Evolutionary conservation across 2,113 vertebrate species (phyloP).

Genomic region (Spheniscus mendiculus): DNA sequence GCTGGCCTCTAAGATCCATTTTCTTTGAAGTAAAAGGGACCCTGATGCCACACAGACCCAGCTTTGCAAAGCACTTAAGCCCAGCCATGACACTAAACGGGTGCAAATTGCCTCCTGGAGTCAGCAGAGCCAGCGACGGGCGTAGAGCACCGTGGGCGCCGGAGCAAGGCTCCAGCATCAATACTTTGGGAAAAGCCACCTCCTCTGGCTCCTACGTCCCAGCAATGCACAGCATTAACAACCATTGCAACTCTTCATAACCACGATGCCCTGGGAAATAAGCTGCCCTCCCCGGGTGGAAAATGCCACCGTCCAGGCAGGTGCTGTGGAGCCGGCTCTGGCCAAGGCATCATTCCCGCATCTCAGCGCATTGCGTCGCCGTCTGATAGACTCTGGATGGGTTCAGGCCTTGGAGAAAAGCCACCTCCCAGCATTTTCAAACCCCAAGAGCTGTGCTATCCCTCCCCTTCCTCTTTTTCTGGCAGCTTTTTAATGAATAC

Average conservation of each 20-base stretch:
- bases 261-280: rapidly evolving
- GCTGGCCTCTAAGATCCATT: rapidly evolving
- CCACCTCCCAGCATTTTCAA: background rate
- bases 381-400: background rate
- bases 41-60: background rate
- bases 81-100: rapidly evolving
- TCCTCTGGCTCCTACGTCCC: background rate
- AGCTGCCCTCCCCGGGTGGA: background rate
- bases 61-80: background rate
- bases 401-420: background rate
- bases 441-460: background rate
- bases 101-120: background rate
- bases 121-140: rapidly evolving
- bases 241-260: rapidly evolving
- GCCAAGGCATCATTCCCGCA: background rate
- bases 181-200: background rate
- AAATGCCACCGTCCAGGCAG: background rate
- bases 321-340: rapidly evolving
- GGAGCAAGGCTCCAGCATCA: background rate
- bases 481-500: background rate
- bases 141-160: rapidly evolving
- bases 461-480: background rate
- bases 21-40: background rate
- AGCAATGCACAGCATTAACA: background rate
- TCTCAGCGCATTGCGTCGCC: rapidly evolving